Evolutionary conservation across 2,888 invertebrate species (phyloP), one percentile per base, ranked within the genome.

Genomic region (Dicycla oo): DNA sequence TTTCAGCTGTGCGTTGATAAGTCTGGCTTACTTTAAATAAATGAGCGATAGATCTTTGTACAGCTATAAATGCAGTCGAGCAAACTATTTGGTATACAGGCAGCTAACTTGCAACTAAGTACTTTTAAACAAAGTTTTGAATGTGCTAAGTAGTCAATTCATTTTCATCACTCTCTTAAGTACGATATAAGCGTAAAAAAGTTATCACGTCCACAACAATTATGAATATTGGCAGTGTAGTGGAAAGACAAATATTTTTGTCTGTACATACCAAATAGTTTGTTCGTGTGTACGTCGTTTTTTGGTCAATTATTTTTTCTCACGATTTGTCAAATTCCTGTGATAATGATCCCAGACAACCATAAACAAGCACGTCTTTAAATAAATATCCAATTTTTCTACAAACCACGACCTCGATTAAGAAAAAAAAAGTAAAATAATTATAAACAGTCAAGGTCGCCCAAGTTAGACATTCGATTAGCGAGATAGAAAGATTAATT

Each of bases 401-500:
- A 15, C 10, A 62, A 45, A 38, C 63, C 34, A 20, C 47, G 13
- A 30, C 11, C 49, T 54, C 43, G 40, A 49, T 54, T 34, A 54
- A 26, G 34, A 13, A n/a, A 47, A 69, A 75, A 66, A 73, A 53
- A 62, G 54, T 40, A 20, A 53, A 43, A 77, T 53, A 77, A 49
- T 79, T 73, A 58, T 79, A 67, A 26, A 66, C 54, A 51, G 51
- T 18, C 62, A 70, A 75, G 81, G 63, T 67, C 69, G 34, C 2
- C 13, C 75, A 70, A 84, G 83, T 85, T 85, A 79, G 75, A 71
- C 74, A 70, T 71, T 67, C 61, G 84, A 89, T 88, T 83, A 80
- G 80, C 66, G 80, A 78, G 84, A 87, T 83, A 86, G 87, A 85
- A 90, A 88, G 89, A 91, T 91, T 90, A 90, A 91, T 91, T 88